Percentiles rank a stretch among this genome's conserved stretches.
These are phyloP conservation scores for Crematogaster levior DNA, from an alignment of 2,888 invertebrate species.

Conservation along the genomic window DNA sequence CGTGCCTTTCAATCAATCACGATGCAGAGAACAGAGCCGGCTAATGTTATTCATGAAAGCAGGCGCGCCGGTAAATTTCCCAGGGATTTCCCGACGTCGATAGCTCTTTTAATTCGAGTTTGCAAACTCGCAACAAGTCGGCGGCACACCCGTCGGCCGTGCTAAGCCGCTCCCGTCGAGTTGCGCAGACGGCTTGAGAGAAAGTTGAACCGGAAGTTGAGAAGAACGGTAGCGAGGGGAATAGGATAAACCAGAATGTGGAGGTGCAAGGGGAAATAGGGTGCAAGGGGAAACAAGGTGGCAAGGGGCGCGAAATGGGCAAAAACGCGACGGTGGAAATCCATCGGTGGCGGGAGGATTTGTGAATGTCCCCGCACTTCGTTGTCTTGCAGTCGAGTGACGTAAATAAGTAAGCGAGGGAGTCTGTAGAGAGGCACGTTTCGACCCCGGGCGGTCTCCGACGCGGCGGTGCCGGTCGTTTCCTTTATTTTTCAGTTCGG, in stretches of 20 bases:
- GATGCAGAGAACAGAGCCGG: neutral
- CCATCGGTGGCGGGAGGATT: neutral
- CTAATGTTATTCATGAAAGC: conserved; percentile 45
- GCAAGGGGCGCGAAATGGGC: conserved; percentile 39
- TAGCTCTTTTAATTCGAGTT: conserved; percentile 54
- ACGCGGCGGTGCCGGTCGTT: conserved; percentile 59
- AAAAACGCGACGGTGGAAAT: conserved; percentile 23
- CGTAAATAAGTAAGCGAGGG: conserved; percentile 76
- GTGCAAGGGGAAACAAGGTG: conserved; percentile 8
- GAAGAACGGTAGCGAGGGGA: neutral
- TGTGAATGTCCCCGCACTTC: conserved; percentile 58
- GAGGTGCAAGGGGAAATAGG: neutral
- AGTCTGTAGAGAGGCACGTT: conserved; percentile 61
- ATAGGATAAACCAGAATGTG: conserved; percentile 19
- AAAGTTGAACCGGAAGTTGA: conserved; percentile 44
- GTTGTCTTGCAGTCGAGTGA: conserved; percentile 57
- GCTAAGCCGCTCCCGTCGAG: conserved; percentile 58
- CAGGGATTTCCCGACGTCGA: conserved; percentile 44
- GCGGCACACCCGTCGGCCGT: conserved; percentile 38
- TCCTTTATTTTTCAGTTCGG: conserved; percentile 80
- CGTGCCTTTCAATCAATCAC: conserved; percentile 29
- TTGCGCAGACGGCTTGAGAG: conserved; percentile 18
- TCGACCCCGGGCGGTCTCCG: conserved; percentile 55
- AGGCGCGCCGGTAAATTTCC: conserved; percentile 43
- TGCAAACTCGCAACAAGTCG: conserved; percentile 65